Base-by-base conservation (phyloP, 2,797 vertebrate genomes). In the Gila robusta region DNA sequence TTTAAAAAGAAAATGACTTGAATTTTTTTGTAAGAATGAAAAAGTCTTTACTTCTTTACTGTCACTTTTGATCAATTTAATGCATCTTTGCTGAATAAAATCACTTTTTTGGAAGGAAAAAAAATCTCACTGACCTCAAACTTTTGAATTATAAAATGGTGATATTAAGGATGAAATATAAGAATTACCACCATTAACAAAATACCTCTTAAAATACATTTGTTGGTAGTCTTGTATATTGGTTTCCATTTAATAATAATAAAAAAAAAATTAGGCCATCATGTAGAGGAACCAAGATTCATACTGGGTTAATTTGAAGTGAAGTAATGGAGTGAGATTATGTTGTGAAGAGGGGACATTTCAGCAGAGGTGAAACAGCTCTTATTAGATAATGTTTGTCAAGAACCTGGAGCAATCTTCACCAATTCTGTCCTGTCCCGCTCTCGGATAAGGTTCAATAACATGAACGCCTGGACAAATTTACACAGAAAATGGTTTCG, bases 401-500 rank as follows among this genome's bases (percentile, higher is more conserved):
- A 59, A 86, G 52, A 77, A 62, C 37, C 41, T 54, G 78, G 35
- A 64, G n/a, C 49, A 83, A 83, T 89, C 64, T 78, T 79, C 17
- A 87, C 4, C 82, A 52, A 72, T 87, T 85, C 70, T n/a, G 83
- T 87, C 41, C n/a, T 32, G 76, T 64, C 79, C 83, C 71, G 37
- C 72, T 85, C 81, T 79, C 6, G 49, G 84, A 91, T 91, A 89
- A 87, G 77, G 52, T 16, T 82, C 89, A 84, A 87, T 59, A 89
- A 88, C 73, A 44, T 72, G 80, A 90, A 91, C 92, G 87, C 88
- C 94, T 67, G 95, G 95, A 97, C 96, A 96, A 96, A 96, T 97
- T 97, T 96, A 94, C 94, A 95, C 94, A 94, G 95, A 95, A 96
- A 96, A 97, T 97, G 96, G 96, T 96, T 90, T 94, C 93, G 95